Percentiles rank a stretch among this genome's conserved stretches.
These are phyloP conservation scores for Oscheius onirici DNA, from an alignment of 2,888 invertebrate species.

Conservation along the genomic window DNA sequence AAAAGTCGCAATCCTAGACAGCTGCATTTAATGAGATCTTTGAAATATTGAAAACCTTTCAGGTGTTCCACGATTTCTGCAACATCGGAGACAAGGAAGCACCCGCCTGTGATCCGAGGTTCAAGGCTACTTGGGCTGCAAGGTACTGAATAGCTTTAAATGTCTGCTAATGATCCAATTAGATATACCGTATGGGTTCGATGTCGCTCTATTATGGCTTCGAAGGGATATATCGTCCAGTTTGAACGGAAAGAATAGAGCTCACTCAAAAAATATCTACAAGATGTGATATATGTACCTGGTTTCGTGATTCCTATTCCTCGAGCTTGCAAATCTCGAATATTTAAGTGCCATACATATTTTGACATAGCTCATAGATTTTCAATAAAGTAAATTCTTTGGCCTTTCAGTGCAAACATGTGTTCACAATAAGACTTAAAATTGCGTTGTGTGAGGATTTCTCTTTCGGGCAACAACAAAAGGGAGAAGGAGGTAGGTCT, in stretches of 20 bases:
- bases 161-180: not conserved
- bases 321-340: no score
- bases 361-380: not conserved
- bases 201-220: conserved; percentile 69
- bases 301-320: no score
- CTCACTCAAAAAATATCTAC: not conserved
- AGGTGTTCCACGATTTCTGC: conserved; percentile 28
- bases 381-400: not conserved
- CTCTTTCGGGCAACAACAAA: no score
- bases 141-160: conserved; percentile 35
- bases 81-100: not conserved
- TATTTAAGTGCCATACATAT: no score
- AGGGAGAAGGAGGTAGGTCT: no score
- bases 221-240: conserved; percentile 68
- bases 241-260: conserved; percentile 35
- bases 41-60: conserved; percentile 28
- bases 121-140: conserved; percentile 59
- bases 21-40: conserved; percentile 64
- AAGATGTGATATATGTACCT: not conserved
- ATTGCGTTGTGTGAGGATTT: no score
- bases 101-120: conserved; percentile 4
- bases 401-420: no score
- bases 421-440: no score
- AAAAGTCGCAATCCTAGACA: not conserved
- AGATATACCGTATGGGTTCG: conserved; percentile 70